Percentiles rank a stretch among this genome's conserved stretches.
Evolutionary conservation across 1,140 invertebrate species (phyloP).

Genomic region (Trachelipus rathkii): DNA sequence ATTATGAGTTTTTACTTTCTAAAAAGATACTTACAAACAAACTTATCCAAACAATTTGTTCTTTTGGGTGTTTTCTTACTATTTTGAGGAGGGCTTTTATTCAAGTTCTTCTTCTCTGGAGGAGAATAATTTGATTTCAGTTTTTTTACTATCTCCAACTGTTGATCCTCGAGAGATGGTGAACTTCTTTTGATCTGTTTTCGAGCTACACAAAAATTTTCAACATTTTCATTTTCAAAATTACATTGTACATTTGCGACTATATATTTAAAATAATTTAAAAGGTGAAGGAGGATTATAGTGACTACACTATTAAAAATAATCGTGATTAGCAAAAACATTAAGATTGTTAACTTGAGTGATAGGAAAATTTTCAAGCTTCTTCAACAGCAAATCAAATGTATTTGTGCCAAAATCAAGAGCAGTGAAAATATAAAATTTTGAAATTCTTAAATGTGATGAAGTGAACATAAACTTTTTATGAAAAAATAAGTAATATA

Average conservation of each 20-base stretch:
- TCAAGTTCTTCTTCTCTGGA: neutral
- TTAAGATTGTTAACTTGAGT: neutral
- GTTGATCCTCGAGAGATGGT: conserved; percentile 27
- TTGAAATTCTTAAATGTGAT: neutral
- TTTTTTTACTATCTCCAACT: conserved; percentile 29
- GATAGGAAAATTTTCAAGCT: no score
- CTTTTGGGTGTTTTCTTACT: neutral
- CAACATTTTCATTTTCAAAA: neutral
- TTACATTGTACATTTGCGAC: neutral
- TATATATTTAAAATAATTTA: neutral
- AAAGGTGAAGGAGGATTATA: neutral
- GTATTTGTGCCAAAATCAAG: no score
- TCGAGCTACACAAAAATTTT: conserved; percentile 27
- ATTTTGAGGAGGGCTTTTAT: neutral
- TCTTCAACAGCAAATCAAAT: no score
- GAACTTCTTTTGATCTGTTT: conserved; percentile 34
- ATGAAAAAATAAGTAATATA: neutral
- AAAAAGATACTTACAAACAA: conserved; percentile 14
- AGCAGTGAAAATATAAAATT: no score
- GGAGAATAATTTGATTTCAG: neutral
- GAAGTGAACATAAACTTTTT: neutral
- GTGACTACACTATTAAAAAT: neutral
- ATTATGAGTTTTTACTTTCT: neutral
- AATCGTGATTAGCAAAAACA: neutral
- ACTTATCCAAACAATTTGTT: conserved; percentile 12